Evolutionary conservation across 2,888 invertebrate genomes (phyloP).

Genomic region (Ophion obscuratus): DNA sequence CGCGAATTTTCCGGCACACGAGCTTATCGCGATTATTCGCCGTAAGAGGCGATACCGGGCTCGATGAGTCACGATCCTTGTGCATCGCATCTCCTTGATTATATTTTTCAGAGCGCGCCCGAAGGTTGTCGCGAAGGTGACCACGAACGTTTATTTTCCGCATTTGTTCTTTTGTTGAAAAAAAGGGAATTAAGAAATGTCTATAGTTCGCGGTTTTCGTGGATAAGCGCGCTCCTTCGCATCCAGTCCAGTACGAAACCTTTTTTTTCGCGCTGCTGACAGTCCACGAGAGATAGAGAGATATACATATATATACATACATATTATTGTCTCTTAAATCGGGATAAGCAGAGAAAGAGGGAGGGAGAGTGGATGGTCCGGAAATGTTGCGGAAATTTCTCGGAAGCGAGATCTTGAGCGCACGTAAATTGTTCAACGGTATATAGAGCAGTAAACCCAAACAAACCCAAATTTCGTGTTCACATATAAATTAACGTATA

Average conservation of each 20-base stretch:
- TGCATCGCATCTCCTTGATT: slow-evolving; percentile 67
- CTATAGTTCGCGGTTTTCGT: background rate
- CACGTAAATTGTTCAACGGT: slow-evolving; percentile 38
- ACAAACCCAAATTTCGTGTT: background rate
- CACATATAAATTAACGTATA: background rate
- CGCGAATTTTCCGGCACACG: slow-evolving; percentile 37
- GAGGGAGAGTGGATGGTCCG: background rate
- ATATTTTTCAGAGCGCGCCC: slow-evolving; percentile 15
- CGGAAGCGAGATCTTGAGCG: slow-evolving; percentile 30
- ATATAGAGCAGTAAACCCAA: background rate
- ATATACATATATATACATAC: too few relatives aligned
- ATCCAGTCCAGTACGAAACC: background rate
- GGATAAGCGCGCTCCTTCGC: background rate
- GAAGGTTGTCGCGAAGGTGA: slow-evolving; percentile 64
- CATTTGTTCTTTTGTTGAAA: slow-evolving; percentile 16
- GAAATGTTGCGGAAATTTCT: slow-evolving; percentile 42
- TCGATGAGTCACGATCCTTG: slow-evolving; percentile 70
- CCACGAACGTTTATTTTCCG: background rate
- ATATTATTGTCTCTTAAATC: too few relatives aligned
- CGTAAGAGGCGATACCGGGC: slow-evolving; percentile 55
- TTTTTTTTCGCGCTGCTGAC: background rate
- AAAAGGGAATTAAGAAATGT: background rate
- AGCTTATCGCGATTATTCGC: slow-evolving; percentile 56
- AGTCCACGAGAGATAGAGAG: background rate
- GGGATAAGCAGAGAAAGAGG: background rate